Conservation (phyloP, 1,140 invertebrate species). For the Theocolax elegans region DNA sequence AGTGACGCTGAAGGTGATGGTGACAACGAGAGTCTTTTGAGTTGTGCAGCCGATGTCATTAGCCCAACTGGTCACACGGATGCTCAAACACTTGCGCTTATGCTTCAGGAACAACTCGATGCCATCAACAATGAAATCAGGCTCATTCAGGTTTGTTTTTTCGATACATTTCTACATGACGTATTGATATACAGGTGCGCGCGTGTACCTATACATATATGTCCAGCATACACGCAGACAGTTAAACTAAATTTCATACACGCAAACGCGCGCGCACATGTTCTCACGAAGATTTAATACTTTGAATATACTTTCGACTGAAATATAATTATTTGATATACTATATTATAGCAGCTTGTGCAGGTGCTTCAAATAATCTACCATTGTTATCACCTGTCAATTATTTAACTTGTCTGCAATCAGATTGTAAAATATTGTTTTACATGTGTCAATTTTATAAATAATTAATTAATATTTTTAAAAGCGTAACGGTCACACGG, state of each 20-base stretch:
- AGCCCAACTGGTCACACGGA: constrained; percentile 86
- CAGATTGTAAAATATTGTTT: no score
- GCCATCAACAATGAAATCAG: constrained; percentile 99
- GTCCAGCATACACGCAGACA: background rate
- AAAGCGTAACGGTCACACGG: no score
- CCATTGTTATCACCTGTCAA: no score
- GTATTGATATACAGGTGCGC: no score
- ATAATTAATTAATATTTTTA: no score
- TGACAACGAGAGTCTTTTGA: constrained; percentile 80
- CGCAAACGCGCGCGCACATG: no score
- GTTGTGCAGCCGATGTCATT: constrained; percentile 78
- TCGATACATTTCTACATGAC: no score
- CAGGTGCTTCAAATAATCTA: no score
- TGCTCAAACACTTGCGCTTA: constrained; percentile 96
- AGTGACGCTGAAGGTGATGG: constrained; percentile 83
- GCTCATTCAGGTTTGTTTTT: constrained; percentile 67
- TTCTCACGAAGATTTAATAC: no score
- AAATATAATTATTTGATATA: background rate
- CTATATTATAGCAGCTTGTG: background rate
- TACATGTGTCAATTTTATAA: no score
- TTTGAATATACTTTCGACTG: background rate
- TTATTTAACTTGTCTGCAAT: no score
- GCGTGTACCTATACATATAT: background rate
- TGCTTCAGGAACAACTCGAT: constrained; percentile 99
- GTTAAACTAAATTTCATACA: no score